Base-by-base conservation (phyloP, 1,140 invertebrate species). In the Drosophila repleta region DNA sequence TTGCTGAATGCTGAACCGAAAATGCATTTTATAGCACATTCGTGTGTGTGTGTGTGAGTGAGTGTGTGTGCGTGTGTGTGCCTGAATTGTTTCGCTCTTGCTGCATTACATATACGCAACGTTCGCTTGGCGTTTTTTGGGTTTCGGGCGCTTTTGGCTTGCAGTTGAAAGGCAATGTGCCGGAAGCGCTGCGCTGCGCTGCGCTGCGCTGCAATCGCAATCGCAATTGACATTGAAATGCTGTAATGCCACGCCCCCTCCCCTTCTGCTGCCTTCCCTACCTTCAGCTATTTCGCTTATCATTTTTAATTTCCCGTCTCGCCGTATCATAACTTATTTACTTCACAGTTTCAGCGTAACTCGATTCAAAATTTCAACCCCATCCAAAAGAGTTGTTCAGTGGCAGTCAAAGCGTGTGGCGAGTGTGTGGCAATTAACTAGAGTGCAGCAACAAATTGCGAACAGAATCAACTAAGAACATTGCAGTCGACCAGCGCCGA, bases 11-110 rank as follows among this genome's bases (percentile, higher is more conserved):
- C 51, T 29, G 51, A 46, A 57, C 55, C 74, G 58, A 65, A 65
- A 53, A 76, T 69, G 85, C 81, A 85, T 85, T 83, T 84, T 84
- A 84, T 84, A 85, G 80, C 81, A 85, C 85, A 64, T 64, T 41
- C 60, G 52, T 13, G 43, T 37, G 20, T 29, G 43, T 26, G 43
- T 29, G 29, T 56, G n/a, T n/a, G n/a, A n/a, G 29, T 26, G 56
- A 45, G 29, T 56, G 37, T 64, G 60, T 49, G 17, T 57, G 60
- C 20, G 39, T 51, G 37, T 62, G 70, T 55, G 58, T 49, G 58
- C 51, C 52, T 65, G 79, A 84, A 83, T 83, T 82, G 56, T 83
- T 70, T 76, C 73, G 61, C 76, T 84, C n/a, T 75, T 66, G 72
- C 37, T 71, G 62, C 66, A 75, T 84, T 82, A 83, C 79, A 79